Percentiles rank a stretch among this genome's conserved stretches.
These are phyloP conservation scores for Malacosoma neustria DNA, from an alignment of 2,888 invertebrate species.

Conservation along the genomic window DNA sequence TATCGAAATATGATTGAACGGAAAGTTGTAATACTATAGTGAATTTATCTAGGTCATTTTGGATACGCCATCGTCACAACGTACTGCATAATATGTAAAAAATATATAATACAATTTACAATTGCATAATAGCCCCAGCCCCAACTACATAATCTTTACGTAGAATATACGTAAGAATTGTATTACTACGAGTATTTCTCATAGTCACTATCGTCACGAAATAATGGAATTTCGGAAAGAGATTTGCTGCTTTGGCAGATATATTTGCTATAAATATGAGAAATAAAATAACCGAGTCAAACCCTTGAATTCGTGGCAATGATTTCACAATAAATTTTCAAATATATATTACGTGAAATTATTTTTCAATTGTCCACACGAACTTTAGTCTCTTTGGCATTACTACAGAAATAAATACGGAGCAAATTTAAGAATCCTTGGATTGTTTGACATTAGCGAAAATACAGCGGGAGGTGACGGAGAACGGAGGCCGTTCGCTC, in stretches of 20 bases:
- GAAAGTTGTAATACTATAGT: no score
- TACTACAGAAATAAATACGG: conserved; percentile 3
- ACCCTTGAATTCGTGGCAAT: conserved; percentile 3
- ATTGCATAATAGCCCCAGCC: no score
- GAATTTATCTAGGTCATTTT: no score
- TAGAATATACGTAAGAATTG: background rate
- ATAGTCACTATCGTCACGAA: no score
- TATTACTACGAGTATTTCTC: no score
- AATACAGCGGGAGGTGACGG: conserved; percentile 14
- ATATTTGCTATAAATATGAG: background rate
- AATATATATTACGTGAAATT: background rate
- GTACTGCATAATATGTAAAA: no score
- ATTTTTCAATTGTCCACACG: background rate
- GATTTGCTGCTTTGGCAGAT: background rate
- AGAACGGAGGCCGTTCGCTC: conserved; percentile 8
- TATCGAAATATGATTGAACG: no score
- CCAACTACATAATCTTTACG: no score
- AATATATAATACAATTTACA: no score
- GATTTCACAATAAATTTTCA: background rate
- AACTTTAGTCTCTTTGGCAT: conserved; percentile 9
- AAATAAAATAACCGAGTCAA: background rate
- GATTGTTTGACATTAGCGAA: conserved; percentile 11
- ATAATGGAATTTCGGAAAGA: background rate
- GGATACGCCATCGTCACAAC: no score
- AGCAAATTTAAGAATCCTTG: conserved; percentile 11